Base-by-base conservation (phyloP, 53 echinoderm and acorn worm species). In the Apostichopus leukothele region DNA sequence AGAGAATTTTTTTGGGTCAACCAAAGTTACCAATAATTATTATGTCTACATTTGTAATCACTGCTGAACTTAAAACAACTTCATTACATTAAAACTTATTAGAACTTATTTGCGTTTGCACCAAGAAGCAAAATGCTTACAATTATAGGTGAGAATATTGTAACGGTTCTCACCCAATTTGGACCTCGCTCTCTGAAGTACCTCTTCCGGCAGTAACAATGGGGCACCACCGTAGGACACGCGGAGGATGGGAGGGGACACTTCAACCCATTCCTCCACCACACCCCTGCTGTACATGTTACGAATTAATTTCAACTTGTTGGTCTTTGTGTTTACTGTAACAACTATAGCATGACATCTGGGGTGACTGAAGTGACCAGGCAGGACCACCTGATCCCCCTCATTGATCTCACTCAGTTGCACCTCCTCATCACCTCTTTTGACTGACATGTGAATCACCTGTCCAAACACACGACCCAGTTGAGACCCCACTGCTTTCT, bases 271-370 rank as follows among this genome's bases (percentile, higher is more conserved):
- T 61, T 93, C 93, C 57, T 93, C 89, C 12, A 89, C 73, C 74
- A 93, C 89, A 50, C 93, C 93, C 21, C 89, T 75, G 4, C 75
- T 51, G 19, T 89, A 91, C 5, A 90, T 89, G 51, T 89, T 93
- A 21, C 91, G 91, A 53, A 93, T 89, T 22, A 93, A 86, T 26
- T 19, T 89, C 27, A 93, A 60, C 53, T 89, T 89, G 4, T 57
- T 76, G 66, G 90, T 50, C n/a, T 51, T 67, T 22, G 67, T 54
- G 12, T 75, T 67, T 9, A 78, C 73, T 12, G 88, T 52, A 5
- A 89, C 75, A 7, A 90, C 86, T 25, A 93, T 93, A 11, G 89
- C 93, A 63, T 93, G 93, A 79, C 91, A 90, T 27, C 93, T 76
- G 1, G 93, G 93, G 86, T 93, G 93, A 20, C 89, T 5, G 4